Evolutionary conservation across 2,888 invertebrate genomes (phyloP), one percentile per base, ranked within the genome.

Genomic region (Orthonychiurus folsomi): DNA sequence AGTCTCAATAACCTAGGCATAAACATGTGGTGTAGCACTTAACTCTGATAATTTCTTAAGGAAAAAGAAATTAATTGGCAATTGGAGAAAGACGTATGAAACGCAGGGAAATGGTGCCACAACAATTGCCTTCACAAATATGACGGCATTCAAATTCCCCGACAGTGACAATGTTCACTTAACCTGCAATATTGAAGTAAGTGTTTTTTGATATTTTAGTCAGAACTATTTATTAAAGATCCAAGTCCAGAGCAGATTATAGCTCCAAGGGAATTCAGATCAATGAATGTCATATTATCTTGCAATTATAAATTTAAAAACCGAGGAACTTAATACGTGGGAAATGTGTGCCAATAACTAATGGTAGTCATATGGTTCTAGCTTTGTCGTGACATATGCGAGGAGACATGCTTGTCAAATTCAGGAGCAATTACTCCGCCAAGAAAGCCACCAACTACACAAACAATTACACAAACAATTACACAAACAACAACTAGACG

Each of bases 131-230:
- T 84, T 84, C 74, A 85, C 84, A 69, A 84, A 82, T 76, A 80
- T 87, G 12, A 84, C 82, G 70, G 85, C 87, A 0, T 87, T 87
- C 77, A 84, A 86, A 67, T 87, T 87, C 74, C 87, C 87, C 0
- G 87, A 87, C 66, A 83, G 83, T 24, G 83, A 84, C 67, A 84
- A 86, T 77, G 85, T 87, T 0, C 86, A 83, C 72, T 76, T 87
- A 1, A 86, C 86, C 18, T 87, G 87, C 76, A 87, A 87, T 73
- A 84, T 87, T 66, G 86, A 86, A 80, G 85, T 85, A 21, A 25
- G 57, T 20, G 5, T 37, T 37, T 37, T 37, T 37, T 37, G 15
- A 37, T 37, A 15, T 9, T 37, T 37, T 5, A 37, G 15, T 9
- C 37, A 37, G 15, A 37, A 37, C 37, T 37, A 9, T 37, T 37